These are phyloP conservation scores for Microplitis mediator DNA, from an alignment of 1,140 invertebrate genomes.

Conservation along the genomic window DNA sequence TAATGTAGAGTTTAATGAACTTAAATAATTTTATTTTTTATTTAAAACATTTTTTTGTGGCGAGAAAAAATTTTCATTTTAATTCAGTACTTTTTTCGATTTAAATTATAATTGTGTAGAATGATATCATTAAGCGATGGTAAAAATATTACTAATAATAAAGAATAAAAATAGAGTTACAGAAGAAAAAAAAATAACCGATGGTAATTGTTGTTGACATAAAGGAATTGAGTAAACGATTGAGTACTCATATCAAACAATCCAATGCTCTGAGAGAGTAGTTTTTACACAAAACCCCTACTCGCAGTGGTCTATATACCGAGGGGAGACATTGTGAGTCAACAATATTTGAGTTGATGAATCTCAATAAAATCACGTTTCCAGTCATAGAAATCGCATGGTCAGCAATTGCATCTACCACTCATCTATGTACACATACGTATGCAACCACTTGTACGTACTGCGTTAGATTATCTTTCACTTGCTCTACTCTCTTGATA, in stretches of 20 bases:
- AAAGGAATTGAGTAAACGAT: no score
- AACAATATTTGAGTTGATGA: conserved; percentile 29
- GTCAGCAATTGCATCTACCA: conserved; percentile 19
- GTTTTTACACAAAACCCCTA: background rate
- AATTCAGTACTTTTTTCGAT: no score
- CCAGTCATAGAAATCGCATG: background rate
- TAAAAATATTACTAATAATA: no score
- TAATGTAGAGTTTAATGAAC: conserved; percentile 1
- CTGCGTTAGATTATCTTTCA: background rate
- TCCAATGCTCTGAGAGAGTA: background rate
- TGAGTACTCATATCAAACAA: background rate
- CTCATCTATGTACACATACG: background rate
- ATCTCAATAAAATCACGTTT: conserved; percentile 31
- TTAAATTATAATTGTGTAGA: no score
- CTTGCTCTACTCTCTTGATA: background rate
- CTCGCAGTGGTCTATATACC: background rate
- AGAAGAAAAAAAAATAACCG: no score
- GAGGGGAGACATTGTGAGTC: conserved; percentile 15
- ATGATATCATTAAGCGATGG: no score
- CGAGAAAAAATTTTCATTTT: background rate
- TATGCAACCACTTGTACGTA: background rate
- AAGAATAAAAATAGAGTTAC: no score
- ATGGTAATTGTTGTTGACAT: no score
- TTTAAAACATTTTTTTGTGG: background rate
- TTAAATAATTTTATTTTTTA: conserved; percentile 10